These are phyloP conservation scores for Camponotus pennsylvanicus DNA, from an alignment of 1,140 invertebrate genomes.

Conservation along the genomic window DNA sequence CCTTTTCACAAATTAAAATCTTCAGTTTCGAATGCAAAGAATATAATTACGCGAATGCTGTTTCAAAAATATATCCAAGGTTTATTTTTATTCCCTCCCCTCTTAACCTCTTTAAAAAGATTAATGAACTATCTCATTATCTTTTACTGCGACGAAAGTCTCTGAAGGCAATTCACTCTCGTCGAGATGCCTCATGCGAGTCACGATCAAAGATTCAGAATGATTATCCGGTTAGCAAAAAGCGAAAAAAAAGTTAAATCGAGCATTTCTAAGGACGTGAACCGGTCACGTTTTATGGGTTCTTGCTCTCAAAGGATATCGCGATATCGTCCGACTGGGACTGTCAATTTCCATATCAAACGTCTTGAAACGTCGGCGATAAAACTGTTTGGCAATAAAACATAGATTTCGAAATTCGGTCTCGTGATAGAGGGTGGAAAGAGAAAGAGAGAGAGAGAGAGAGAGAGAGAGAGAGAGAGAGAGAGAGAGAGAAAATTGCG, in stretches of 20 bases:
- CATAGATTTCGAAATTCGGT: constrained; percentile 11
- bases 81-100: background rate
- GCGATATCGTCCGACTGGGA: constrained; percentile 28
- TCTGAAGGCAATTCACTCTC: background rate
- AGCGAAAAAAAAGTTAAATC: constrained; percentile 36
- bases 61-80: background rate
- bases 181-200: constrained; percentile 6
- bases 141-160: background rate
- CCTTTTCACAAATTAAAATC: background rate
- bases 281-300: constrained; percentile 56
- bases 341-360: constrained; percentile 64
- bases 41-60: background rate
- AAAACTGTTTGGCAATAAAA: constrained; percentile 58
- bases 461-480: no score
- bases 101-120: background rate
- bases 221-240: constrained; percentile 16
- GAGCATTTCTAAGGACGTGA: constrained; percentile 35
- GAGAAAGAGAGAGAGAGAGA: background rate
- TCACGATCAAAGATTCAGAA: constrained; percentile 52
- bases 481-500: no score
- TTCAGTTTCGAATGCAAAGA: background rate
- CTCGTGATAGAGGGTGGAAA: background rate
- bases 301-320: constrained; percentile 50
- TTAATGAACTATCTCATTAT: constrained; percentile 1
- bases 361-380: constrained; percentile 49